Base-by-base conservation (phyloP, 2,888 invertebrate species). In the Euplagia quadripunctaria region DNA sequence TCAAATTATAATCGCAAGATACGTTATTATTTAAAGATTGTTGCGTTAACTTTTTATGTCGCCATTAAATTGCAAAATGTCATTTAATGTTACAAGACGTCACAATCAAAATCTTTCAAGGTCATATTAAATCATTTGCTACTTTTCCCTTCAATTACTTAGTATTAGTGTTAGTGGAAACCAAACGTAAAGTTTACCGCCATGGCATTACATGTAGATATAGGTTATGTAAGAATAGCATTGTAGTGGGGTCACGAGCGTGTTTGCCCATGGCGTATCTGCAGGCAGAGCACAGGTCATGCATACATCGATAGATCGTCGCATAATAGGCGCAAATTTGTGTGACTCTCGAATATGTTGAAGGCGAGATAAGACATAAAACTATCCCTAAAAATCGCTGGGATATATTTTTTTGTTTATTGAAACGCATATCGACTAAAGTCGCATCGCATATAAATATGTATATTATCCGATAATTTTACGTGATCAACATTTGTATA, bases 261-360 rank as follows among this genome's bases (percentile, higher is more conserved):
- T 84, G 85, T 85, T 85, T 84, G 82, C 79, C 70, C 64, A 75
- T 64, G 82, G 78, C 75, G 81, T 74, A 80, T 78, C 75, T 75
- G 80, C 80, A 74, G 75, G 72, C 73, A 64, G 17, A 52, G 42
- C 68, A 43, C 43, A 70, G 82, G 82, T 82, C 80, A 82, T 71
- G 72, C 74, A 73, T 84, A 88, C 87, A 86, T 83, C 81, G 80
- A 66, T 73, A 76, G 66, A 78, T 7, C 55, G 80, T 82, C 85
- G 88, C 86, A 91, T 90, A 91, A 90, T 90, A 88, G 90, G 85
- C 85, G 80, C 85, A 85, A 88, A 88, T 88, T 90, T 90, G 89
- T 86, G 81, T 84, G 88, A 89, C 89, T 90, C 86, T 82, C 82
- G 84, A 86, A 80, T 71, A 68, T 70, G 70, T 46, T 61, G n/a